phyloP scores from a whole-genome alignment of 1,140 invertebrate species.

The Nylanderia fulva region DNA sequence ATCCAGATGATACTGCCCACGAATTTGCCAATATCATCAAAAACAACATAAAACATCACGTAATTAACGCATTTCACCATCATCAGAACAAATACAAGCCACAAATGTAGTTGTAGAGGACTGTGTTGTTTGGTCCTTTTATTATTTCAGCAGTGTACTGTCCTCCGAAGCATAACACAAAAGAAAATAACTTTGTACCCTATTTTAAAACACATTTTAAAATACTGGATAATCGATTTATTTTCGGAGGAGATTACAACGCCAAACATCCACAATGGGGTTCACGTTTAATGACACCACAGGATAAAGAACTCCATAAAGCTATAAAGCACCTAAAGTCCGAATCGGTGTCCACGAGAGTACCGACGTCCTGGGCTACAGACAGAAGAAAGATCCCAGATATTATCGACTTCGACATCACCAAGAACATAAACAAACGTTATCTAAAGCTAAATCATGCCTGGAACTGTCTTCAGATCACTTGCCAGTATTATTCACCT shows the following conservation, averaged over 20 bases:
- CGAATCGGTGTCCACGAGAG: neutral
- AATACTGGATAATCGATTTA: conserved; percentile 48
- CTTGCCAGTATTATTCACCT: no score
- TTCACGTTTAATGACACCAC: neutral
- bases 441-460: no score
- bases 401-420: neutral
- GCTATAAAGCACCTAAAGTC: neutral
- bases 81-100: conserved; percentile 63
- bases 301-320: neutral
- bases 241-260: neutral
- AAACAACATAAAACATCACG: conserved; percentile 56
- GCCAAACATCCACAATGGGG: neutral
- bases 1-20: conserved; percentile 66
- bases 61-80: conserved; percentile 35
- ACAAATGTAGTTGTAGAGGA: conserved; percentile 58
- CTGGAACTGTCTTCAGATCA: no score
- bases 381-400: neutral
- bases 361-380: neutral
- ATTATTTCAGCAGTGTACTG: conserved; percentile 52
- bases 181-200: conserved; percentile 50
- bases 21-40: conserved; percentile 73
- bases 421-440: no score
- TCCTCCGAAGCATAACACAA: conserved; percentile 61
- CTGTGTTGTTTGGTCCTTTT: neutral
- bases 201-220: conserved; percentile 67